phyloP scores from a whole-genome alignment of 2,113 vertebrate species.

The Scopus umbretta region DNA sequence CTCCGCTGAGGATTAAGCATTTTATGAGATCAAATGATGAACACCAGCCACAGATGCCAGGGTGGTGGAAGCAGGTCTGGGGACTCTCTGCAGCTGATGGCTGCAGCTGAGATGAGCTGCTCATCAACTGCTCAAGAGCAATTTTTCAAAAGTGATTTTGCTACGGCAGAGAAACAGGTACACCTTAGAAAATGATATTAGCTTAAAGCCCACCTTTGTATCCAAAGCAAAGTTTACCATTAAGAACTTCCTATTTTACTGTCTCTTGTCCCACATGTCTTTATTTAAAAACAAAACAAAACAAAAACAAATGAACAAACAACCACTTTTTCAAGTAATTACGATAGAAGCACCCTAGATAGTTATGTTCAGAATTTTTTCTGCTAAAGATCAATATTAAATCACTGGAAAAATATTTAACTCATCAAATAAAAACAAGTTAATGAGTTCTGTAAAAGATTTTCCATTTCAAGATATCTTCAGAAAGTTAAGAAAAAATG shows the following conservation, averaged over 20 bases:
- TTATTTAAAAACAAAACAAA: neutral
- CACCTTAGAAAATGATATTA: neutral
- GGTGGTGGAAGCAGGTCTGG: neutral
- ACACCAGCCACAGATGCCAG: neutral
- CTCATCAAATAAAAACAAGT: neutral
- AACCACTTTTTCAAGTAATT: neutral
- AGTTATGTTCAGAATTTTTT: neutral
- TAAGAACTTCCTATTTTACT: neutral
- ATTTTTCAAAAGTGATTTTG: neutral
- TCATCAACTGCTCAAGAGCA: neutral
- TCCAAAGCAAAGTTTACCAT: neutral
- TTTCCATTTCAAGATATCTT: neutral
- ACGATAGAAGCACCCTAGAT: neutral
- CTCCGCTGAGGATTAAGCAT: neutral
- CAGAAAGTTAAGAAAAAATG: neutral
- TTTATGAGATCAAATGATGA: neutral
- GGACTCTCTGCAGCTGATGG: neutral
- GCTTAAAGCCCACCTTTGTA: neutral
- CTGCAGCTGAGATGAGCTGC: neutral
- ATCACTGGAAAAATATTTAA: neutral
- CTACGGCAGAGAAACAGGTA: neutral
- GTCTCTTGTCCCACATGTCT: neutral
- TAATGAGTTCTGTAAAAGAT: neutral
- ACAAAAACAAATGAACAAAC: fast-evolving
- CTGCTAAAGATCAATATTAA: neutral